These are phyloP conservation scores for Phylloscopus collybita DNA, from an alignment of 2,797 vertebrate species.

Conservation along the genomic window DNA sequence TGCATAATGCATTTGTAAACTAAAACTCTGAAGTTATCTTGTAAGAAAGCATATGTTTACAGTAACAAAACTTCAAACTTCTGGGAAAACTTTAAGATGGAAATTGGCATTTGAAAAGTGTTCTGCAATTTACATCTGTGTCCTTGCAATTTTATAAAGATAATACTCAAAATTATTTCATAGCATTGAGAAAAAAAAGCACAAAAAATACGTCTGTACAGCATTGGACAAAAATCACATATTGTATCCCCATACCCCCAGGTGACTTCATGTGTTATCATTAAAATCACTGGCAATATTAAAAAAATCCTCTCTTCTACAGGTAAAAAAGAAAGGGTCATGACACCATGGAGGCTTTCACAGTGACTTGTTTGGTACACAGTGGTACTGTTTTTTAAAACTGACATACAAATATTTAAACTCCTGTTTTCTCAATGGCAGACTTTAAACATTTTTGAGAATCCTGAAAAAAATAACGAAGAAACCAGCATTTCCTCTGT, in stretches of 20 bases:
- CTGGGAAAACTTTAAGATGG: background rate
- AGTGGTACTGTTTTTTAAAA: background rate
- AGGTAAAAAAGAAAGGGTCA: background rate
- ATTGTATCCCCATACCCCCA: background rate
- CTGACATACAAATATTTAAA: background rate
- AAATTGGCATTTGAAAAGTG: background rate
- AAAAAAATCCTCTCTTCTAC: background rate
- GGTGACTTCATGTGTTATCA: background rate
- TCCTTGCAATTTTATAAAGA: background rate
- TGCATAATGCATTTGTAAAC: background rate
- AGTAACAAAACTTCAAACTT: background rate
- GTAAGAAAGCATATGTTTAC: background rate
- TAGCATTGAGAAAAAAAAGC: background rate
- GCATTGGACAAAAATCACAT: background rate
- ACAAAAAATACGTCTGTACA: background rate
- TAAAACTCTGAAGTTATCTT: background rate
- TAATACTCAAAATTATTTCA: background rate
- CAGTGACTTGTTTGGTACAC: background rate
- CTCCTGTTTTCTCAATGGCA: background rate
- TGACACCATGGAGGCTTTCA: background rate
- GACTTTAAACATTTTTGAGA: conserved; percentile 1
- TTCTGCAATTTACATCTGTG: background rate
- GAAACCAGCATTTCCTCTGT: background rate
- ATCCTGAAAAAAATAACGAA: conserved; percentile 22
- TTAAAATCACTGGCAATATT: background rate